Percentiles rank a stretch among this genome's conserved stretches.
phyloP scores from a whole-genome alignment of 2,113 vertebrate species.

The Alosa alosa region DNA sequence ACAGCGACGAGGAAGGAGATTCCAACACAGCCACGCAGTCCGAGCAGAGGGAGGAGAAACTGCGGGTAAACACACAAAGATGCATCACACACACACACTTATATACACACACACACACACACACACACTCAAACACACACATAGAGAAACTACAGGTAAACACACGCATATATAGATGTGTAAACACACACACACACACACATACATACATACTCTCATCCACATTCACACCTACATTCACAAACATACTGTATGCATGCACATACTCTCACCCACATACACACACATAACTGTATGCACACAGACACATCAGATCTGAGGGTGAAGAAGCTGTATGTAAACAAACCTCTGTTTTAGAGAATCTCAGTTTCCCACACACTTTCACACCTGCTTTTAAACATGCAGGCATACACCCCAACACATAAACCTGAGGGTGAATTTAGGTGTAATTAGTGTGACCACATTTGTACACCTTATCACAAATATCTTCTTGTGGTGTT shows the following conservation, averaged over 20 bases:
- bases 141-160: conserved; percentile 89
- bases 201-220: not conserved
- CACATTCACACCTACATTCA: not conserved
- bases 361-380: not conserved
- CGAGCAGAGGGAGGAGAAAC: conserved; percentile 96
- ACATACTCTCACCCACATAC: not conserved
- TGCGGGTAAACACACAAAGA: conserved; percentile 76
- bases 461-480: too few species aligned
- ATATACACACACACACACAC: not conserved
- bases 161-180: not conserved
- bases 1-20: conserved; percentile 94
- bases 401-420: not conserved
- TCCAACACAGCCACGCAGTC: conserved; percentile 95
- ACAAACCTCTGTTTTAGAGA: not conserved
- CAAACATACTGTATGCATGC: too few species aligned
- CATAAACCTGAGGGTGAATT: too few species aligned
- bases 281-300: conserved; percentile 67
- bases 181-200: not conserved
- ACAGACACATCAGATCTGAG: conserved; percentile 81
- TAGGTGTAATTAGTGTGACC: too few species aligned
- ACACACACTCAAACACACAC: not conserved
- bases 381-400: not conserved
- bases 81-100: not conserved
- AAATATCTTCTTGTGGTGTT: too few species aligned
- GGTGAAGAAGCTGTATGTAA: conserved; percentile 94